Base-by-base conservation (phyloP, 2,797 vertebrate species). In the Arnoldichthys spilopterus region DNA sequence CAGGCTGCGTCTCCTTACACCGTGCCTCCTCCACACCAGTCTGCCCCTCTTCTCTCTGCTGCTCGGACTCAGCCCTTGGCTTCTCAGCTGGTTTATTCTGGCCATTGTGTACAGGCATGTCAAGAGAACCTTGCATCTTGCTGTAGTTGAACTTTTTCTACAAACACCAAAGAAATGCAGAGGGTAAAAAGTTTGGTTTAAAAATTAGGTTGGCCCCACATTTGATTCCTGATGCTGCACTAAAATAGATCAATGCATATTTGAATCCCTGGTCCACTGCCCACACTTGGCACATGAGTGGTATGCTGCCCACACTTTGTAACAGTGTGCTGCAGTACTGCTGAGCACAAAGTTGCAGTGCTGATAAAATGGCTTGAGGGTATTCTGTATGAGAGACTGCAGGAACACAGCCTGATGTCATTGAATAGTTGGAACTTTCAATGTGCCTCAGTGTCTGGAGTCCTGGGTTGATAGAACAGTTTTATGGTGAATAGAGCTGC, bases 101-200 rank as follows among this genome's bases (percentile, higher is more conserved):
- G 24, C 70, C 78, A 70, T 80, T 94, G 93, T 94, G 92, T 89
- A 90, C 88, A 74, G 92, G 90, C 88, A 94, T 90, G 88, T 97
- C 96, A 87, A 94, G 90, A 86, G 95, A 94, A 85, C 97, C 96
- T 89, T 98, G 97, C 97, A 99, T 97, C 94, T 96, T 98, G 90
- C 86, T 94, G 94, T 95, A 96, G 85, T 92, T 91, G 90, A 97
- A 94, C 91, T 96, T 97, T 91, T 94, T 94, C 94, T 94, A 89
- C 22, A 85, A 18, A 82, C 66, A 71, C 13, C 28, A 18, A 20
- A 53, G 68, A 40, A 43, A 64, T 22, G 54, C 8, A 66, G 24
- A 45, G 51, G 43, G 43, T 47, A 76, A 74, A 43, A 78, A 28
- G 22, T 63, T 5, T 18, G 32, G 26, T 56, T 82, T 76, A 71